Conservation (phyloP, 1,140 invertebrate species). For the Drosophila hydei region DNA sequence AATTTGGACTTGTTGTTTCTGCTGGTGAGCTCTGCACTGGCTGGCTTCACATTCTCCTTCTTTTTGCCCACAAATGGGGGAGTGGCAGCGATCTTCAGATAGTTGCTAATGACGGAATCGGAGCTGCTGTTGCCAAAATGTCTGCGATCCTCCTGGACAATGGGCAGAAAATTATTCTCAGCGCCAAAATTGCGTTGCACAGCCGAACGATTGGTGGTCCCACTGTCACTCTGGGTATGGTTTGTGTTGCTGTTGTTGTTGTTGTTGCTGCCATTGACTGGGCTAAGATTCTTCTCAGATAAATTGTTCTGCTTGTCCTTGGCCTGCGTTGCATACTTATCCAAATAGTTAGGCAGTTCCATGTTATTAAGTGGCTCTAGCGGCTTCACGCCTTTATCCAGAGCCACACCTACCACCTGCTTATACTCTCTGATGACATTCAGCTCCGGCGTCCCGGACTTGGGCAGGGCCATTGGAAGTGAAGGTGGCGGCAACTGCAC, state of each 20-base stretch:
- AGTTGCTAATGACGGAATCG: conserved; percentile 78
- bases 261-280: conserved; percentile 1
- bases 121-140: conserved; percentile 33
- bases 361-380: conserved; percentile 60
- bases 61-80: conserved; percentile 70
- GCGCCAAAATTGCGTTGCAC: conserved; percentile 59
- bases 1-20: conserved; percentile 35
- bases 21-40: conserved; percentile 42
- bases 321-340: conserved; percentile 54
- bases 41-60: conserved; percentile 73
- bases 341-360: conserved; percentile 68
- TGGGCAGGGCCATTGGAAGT: conserved; percentile 10
- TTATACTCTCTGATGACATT: conserved; percentile 79
- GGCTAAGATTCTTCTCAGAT: conserved; percentile 56
- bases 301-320: conserved; percentile 80
- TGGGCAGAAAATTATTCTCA: conserved; percentile 65
- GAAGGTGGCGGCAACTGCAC: not conserved
- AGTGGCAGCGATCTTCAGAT: conserved; percentile 62
- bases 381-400: conserved; percentile 27
- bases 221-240: not conserved
- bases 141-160: conserved; percentile 52
- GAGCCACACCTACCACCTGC: conserved; percentile 50
- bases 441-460: conserved; percentile 53
- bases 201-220: conserved; percentile 8
- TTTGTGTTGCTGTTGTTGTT: conserved; percentile 7